Percentiles rank a stretch among this genome's conserved stretches.
phyloP scores from a whole-genome alignment of 2,797 vertebrate species.

The Sebastes goodei region DNA sequence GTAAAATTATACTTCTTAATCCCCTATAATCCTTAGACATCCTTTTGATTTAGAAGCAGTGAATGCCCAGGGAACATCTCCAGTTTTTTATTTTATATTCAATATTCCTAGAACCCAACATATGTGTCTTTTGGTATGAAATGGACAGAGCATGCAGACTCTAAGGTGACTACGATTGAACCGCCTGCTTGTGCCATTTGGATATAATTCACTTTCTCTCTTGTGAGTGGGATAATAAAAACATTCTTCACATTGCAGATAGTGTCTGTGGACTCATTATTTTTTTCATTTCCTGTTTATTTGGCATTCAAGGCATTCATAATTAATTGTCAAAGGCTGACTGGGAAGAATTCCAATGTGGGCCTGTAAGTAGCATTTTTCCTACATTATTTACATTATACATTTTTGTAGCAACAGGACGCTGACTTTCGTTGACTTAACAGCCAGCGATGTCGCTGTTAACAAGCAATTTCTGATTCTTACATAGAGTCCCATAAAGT shows the following conservation, averaged over 20 bases:
- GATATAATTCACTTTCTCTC: background rate
- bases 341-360: background rate
- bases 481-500: too few species aligned
- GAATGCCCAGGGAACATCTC: background rate
- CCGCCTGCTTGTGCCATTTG: background rate
- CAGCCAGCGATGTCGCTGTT: too few species aligned
- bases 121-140: background rate
- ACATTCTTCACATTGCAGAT: constrained; percentile 1
- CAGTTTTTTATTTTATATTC: too few species aligned
- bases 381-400: background rate
- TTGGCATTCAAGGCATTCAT: background rate
- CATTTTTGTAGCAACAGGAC: background rate
- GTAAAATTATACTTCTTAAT: constrained; percentile 7
- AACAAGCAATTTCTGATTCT: too few species aligned
- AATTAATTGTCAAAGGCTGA: constrained; percentile 14
- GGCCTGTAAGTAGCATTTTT: background rate
- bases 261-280: constrained; percentile 17
- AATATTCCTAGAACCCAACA: background rate
- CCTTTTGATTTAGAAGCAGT: background rate
- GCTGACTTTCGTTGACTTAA: too few species aligned
- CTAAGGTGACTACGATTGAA: background rate
- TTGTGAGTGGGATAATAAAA: constrained; percentile 15
- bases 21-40: background rate
- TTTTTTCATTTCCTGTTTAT: constrained; percentile 35
- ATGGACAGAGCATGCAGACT: background rate